Evolutionary conservation across 37 sponge, comb jelly and placozoan genomes (phyloP).

Genomic region (Beroe ovata): DNA sequence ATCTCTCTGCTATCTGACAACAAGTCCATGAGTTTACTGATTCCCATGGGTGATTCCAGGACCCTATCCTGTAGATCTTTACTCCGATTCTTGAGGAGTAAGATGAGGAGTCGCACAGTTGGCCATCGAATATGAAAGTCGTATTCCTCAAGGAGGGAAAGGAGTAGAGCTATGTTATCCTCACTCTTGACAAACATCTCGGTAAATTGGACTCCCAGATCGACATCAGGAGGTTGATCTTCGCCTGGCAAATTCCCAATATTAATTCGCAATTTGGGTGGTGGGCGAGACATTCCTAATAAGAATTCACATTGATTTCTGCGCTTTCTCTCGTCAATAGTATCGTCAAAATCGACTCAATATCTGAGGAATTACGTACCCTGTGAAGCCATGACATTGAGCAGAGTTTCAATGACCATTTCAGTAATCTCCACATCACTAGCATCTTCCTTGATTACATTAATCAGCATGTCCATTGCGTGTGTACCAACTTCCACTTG

Average conservation of each 20-base stretch:
- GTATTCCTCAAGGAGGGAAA: conserved; percentile 74
- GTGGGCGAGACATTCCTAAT: too few relatives aligned
- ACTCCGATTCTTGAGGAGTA: conserved; percentile 70
- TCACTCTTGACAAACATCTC: conserved; percentile 74
- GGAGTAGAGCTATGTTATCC: conserved; percentile 74
- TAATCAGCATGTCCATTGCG: conserved; percentile 75
- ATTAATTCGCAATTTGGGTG: too few relatives aligned
- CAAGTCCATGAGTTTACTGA: conserved; percentile 85
- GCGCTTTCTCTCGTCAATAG: conserved; percentile 36
- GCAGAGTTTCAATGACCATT: conserved; percentile 57
- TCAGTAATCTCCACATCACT: conserved; percentile 38
- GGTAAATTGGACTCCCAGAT: conserved; percentile 71
- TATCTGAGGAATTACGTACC: conserved; percentile 24
- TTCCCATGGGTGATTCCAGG: conserved; percentile 68
- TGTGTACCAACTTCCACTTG: conserved; percentile 85
- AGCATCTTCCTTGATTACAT: conserved; percentile 70
- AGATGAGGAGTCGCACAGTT: conserved; percentile 72
- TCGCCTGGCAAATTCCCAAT: too few relatives aligned
- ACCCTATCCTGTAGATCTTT: conserved; percentile 73
- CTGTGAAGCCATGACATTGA: conserved; percentile 59
- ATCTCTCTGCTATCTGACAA: conserved; percentile 83
- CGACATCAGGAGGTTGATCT: background rate
- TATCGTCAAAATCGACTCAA: too few relatives aligned
- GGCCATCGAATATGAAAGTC: conserved; percentile 86
- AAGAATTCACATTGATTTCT: too few relatives aligned